phyloP scores from a whole-genome alignment of 2,888 invertebrate species.

The Orchesella flavescens region DNA sequence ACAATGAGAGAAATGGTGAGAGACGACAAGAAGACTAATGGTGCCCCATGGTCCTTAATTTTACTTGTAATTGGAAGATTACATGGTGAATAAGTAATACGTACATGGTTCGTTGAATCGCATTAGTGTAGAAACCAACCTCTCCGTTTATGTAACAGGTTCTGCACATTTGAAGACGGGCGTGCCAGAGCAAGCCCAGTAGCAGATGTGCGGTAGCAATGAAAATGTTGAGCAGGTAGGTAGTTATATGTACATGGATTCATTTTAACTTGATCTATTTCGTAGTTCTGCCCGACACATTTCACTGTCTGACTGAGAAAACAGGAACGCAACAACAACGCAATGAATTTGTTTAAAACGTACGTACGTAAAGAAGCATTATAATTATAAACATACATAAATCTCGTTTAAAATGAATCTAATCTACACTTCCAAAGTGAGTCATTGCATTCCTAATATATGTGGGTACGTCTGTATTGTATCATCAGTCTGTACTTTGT shows the following conservation, averaged over 20 bases:
- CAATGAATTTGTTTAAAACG: neutral
- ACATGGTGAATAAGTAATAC: constrained; percentile 44
- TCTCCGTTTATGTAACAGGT: neutral
- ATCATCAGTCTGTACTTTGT: no score
- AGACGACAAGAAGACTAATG: constrained; percentile 39
- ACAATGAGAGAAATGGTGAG: constrained; percentile 9
- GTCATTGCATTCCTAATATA: no score
- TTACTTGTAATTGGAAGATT: constrained; percentile 69
- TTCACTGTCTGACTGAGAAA: constrained; percentile 21
- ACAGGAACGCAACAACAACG: neutral
- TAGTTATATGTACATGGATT: constrained; percentile 30
- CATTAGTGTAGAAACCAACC: constrained; percentile 6
- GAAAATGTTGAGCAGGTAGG: constrained; percentile 1
- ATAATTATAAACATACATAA: no score
- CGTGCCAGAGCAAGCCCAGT: constrained; percentile 63
- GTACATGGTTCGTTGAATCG: constrained; percentile 26
- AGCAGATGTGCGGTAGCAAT: constrained; percentile 49
- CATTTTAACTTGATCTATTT: constrained; percentile 14
- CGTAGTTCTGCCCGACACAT: neutral
- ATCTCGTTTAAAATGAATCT: no score
- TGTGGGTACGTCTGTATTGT: no score
- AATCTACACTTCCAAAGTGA: no score
- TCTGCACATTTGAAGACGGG: constrained; percentile 12
- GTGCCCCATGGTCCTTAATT: constrained; percentile 59
- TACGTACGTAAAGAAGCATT: neutral